phyloP scores from a whole-genome alignment of 2,797 vertebrate species.

The Esox masquinongy region DNA sequence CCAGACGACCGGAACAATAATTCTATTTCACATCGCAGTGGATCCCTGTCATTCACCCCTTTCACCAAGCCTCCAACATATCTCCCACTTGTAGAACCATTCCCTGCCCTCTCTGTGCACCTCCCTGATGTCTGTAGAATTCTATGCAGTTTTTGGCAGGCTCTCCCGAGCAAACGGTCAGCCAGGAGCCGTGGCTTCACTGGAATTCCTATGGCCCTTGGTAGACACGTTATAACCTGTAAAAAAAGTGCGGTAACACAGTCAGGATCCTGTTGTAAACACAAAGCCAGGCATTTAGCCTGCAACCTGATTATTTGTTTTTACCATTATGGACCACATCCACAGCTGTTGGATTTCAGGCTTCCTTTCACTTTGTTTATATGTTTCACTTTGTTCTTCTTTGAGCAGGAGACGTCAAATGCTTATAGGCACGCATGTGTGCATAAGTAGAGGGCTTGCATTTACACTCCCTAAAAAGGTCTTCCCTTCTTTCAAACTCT shows the following conservation, averaged over 20 bases:
- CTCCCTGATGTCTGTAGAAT: constrained; percentile 21
- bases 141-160: constrained; percentile 45
- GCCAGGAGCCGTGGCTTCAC: constrained; percentile 49
- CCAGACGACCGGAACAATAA: neutral
- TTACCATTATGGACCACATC: neutral
- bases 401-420: neutral
- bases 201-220: constrained; percentile 7
- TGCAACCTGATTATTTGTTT: neutral
- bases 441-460: neutral
- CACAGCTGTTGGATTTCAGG: neutral
- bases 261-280: constrained; percentile 32
- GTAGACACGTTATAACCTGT: constrained; percentile 48
- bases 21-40: neutral
- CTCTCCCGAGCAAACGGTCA: constrained; percentile 47
- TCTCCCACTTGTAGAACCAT: neutral
- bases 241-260: constrained; percentile 23
- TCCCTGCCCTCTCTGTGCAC: neutral
- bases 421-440: neutral
- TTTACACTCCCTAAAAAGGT: constrained; percentile 1
- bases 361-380: neutral
- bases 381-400: constrained; percentile 5
- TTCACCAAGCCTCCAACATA: constrained; percentile 11
- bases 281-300: neutral
- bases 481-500: neutral
- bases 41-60: neutral